Base-by-base conservation (phyloP, 2,888 invertebrate species). In the Oscheius sp. region DNA sequence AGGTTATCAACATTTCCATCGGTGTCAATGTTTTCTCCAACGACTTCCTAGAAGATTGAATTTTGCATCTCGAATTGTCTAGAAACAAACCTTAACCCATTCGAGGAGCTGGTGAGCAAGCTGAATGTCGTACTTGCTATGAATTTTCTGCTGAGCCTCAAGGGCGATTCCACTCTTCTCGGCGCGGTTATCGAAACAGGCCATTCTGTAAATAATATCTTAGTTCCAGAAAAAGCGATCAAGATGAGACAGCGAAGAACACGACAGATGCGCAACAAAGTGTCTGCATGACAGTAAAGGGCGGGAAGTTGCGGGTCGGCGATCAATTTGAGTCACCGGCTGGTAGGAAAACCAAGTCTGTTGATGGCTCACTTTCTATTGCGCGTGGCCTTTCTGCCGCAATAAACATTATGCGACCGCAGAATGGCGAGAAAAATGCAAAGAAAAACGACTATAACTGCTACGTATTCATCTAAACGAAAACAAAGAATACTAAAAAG, bases 111-210 rank as follows among this genome's bases (percentile, higher is more conserved):
- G 95, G 82, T 91, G 91, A 2, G 97, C 97, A 75, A 95, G 90
- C 85, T 93, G 93, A 86, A 93, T 93, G 88, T 94, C 96, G 90
- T 96, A 98, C 90, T 97, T 97, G 88, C 94, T 93, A 89, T 95
- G 94, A 80, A 97, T 93, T 96, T 85, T 85, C 63, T 79, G 79
- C 70, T 84, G 84, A 5, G 84, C 83, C 67, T 85, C 85, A 23
- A 79, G 69, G 48, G 85, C 85, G 37, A 85, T 74, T 67, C 85
- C 85, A 27, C 84, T 82, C 70, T 84, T 85, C 66, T 76, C 77
- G 52, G 84, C 84, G 5, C 84, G 76, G 20, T 67, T 77, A 64
- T 42, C 64, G 27, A n/a, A n/a, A n/a, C n/a, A n/a, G n/a, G n/a
- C n/a, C n/a, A n/a, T n/a, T n/a, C n/a, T n/a, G n/a, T n/a, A n/a